Conservation (phyloP, 2,113 vertebrate species). For the Orcinus orca region DNA sequence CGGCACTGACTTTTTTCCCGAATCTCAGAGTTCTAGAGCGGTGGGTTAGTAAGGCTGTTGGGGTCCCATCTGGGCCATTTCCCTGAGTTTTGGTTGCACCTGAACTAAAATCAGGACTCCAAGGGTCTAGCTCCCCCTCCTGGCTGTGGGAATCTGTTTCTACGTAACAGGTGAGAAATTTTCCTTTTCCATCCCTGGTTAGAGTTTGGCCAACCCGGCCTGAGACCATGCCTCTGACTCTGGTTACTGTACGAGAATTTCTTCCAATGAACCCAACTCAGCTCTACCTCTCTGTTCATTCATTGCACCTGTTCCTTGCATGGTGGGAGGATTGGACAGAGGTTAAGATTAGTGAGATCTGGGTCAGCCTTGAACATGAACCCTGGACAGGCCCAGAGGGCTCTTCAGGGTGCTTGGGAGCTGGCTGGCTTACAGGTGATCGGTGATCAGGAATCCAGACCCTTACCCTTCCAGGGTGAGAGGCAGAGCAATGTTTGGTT, state of each 20-base stretch:
- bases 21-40: background rate
- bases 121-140: background rate
- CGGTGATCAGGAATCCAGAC: background rate
- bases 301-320: background rate
- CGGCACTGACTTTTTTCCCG: background rate
- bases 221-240: too few relatives aligned
- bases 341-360: background rate
- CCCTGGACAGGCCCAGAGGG: background rate
- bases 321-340: background rate
- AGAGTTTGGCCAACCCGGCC: background rate
- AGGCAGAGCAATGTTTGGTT: background rate
- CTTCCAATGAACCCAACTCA: background rate
- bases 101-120: background rate
- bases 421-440: background rate
- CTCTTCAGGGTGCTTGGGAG: background rate
- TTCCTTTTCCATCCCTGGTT: background rate
- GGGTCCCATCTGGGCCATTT: background rate
- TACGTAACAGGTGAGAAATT: background rate
- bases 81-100: background rate
- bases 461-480: background rate
- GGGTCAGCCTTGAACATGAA: background rate
- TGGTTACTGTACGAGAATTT: background rate
- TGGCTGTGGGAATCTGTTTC: background rate
- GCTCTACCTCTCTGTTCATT: background rate
- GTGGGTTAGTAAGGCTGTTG: background rate